phyloP scores from a whole-genome alignment of 2,797 vertebrate genomes.

The Esox masquinongy region DNA sequence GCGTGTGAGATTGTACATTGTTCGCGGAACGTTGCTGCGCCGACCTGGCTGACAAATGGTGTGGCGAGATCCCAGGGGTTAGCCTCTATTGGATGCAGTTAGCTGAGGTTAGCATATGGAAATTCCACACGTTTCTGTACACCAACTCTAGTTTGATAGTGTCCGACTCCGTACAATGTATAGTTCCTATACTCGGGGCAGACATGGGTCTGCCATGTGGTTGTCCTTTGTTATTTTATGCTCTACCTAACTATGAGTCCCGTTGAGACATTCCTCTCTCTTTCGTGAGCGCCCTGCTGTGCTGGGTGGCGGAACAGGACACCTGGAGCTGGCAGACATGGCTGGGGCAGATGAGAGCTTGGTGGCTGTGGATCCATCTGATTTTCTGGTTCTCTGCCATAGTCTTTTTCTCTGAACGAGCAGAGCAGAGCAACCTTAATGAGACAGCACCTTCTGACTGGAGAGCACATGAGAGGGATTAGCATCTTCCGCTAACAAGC shows the following conservation, averaged over 20 bases:
- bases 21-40: background rate
- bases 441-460: constrained; percentile 76
- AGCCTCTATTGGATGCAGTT: background rate
- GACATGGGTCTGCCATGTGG: background rate
- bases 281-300: background rate
- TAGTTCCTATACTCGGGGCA: background rate
- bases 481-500: constrained; percentile 74
- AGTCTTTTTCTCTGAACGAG: constrained; percentile 62
- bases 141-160: background rate
- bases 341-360: constrained; percentile 38
- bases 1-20: background rate
- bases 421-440: constrained; percentile 68
- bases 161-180: background rate
- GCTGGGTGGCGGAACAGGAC: constrained; percentile 39
- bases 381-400: constrained; percentile 55
- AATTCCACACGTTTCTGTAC: background rate
- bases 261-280: background rate
- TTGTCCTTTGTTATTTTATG: background rate
- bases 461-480: constrained; percentile 80
- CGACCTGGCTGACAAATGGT: background rate
- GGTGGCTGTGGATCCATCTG: constrained; percentile 40
- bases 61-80: background rate
- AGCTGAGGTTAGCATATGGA: background rate
- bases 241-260: background rate
- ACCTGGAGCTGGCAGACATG: constrained; percentile 41